phyloP scores from a whole-genome alignment of 2,797 vertebrate species.

The Sparidentex hasta region DNA sequence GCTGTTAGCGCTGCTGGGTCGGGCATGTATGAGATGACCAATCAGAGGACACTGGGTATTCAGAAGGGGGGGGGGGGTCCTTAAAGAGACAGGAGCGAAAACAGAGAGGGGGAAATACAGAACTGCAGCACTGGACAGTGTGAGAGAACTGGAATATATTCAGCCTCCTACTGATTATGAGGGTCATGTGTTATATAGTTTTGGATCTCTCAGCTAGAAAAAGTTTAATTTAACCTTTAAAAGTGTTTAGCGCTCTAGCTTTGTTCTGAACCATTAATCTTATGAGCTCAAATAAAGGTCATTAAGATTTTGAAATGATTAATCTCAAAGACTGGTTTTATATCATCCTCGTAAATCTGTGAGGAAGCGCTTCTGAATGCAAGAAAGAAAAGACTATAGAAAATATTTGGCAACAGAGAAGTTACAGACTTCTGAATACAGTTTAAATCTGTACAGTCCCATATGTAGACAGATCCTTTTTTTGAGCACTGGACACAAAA shows the following conservation, averaged over 20 bases:
- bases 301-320: not conserved
- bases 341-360: not conserved
- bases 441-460: not conserved
- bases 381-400: not conserved
- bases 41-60: too few relatives aligned
- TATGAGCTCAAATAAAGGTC: not conserved
- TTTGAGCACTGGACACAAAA: too few relatives aligned
- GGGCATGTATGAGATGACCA: too few relatives aligned
- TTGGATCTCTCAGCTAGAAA: slow-evolving; percentile 2
- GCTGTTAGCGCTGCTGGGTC: too few relatives aligned
- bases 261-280: not conserved
- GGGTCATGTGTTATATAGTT: too few relatives aligned
- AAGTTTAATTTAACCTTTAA: slow-evolving; percentile 7
- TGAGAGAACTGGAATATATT: too few relatives aligned
- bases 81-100: too few relatives aligned
- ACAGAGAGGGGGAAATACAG: too few relatives aligned
- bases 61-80: too few relatives aligned
- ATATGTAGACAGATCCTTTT: too few relatives aligned
- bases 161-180: too few relatives aligned
- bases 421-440: not conserved
- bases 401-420: not conserved
- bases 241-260: not conserved
- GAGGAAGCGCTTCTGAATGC: not conserved
- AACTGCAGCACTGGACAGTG: too few relatives aligned
- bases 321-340: not conserved